Evolutionary conservation across 2,797 vertebrate species (phyloP), one percentile per base, ranked within the genome.

Genomic region (Rhabdophis nuchalis): DNA sequence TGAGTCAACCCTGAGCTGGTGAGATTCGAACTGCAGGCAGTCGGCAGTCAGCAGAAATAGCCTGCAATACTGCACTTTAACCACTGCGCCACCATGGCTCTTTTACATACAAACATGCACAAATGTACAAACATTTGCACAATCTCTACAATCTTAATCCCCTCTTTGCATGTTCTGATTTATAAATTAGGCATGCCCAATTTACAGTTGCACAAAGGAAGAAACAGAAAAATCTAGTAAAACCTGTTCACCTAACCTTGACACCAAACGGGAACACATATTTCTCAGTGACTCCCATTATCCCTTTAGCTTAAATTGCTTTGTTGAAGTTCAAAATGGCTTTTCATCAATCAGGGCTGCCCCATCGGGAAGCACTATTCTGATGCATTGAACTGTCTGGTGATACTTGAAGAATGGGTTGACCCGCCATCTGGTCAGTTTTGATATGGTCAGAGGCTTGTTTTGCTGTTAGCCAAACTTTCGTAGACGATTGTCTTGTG

Each of bases 281-380:
- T 82, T 82, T 82, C 72, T 82, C 18, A 23, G 20, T 82, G 72
- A 82, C 20, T 82, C 72, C 72, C 72, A 46, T 82, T 41, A 82
- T 82, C 36, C 64, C 72, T 82, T 82, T 82, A 82, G 72, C 36
- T 82, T 46, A 41, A 82, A 82, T 82, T 82, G 97, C 95, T 96
- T 97, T 82, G 72, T 82, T 82, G 72, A 82, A 46, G 72, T 82
- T 82, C 72, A 11, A 82, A 82, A 82, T 82, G 72, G 72, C 36
- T 10, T 82, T 82, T 46, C 72, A 82, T 82, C 72, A 77, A 77
- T 77, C 72, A 77, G 36, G 23, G 18, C 72, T 77, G 72, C 18
- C 36, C 36, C 72, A 46, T 46, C 46, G 36, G 72, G 72, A 82
- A 46, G 20, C 36, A 82, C 36, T 46, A 82, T 82, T 46, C 36